Base-by-base conservation (phyloP, 2,888 invertebrate genomes). In the Tanytarsus gracilentus region DNA sequence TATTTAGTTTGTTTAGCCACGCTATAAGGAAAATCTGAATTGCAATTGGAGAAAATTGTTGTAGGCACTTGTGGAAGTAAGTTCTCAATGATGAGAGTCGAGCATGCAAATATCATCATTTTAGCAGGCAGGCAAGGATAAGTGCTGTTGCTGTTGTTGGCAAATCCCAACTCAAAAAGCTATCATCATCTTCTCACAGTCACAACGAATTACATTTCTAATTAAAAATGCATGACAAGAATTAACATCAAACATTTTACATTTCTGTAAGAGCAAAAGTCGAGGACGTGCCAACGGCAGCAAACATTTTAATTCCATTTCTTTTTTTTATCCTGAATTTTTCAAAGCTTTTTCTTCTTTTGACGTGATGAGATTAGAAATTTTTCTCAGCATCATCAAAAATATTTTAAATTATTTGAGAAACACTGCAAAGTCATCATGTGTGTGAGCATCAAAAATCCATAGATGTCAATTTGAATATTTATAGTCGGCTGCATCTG, bases 141-240 rank as follows among this genome's bases (percentile, higher is more conserved):
- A n/a, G n/a, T n/a, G n/a, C n/a, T n/a, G n/a, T n/a, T n/a, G n/a
- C n/a, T n/a, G n/a, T n/a, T n/a, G n/a, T n/a, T n/a, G n/a, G 49
- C 49, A 49, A 49, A 49, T 49, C 26, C 49, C 23, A 49, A n/a
- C n/a, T n/a, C n/a, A n/a, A n/a, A n/a, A n/a, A n/a, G n/a, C n/a
- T n/a, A n/a, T n/a, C n/a, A n/a, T n/a, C n/a, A n/a, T n/a, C n/a
- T n/a, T n/a, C n/a, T 40, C 55, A 39, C 26, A 55, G 25, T 39
- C 39, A 18, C 23, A 39, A 55, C 55, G 33, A 33, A 33, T 25
- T 30, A 25, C 27, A 39, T 16, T 11, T 25, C 55, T 55, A 55
- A 55, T 55, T 55, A 55, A 55, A 40, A 55, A 55, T 55, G 55
- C 55, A 55, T 55, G 55, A 55, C 55, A 55, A 55, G 55, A 55